A percentile compares a stretch with the other conserved stretches of the same genome.
Conservation (phyloP, 2,888 invertebrate species). For the Harpagoxenus sublaevis region DNA sequence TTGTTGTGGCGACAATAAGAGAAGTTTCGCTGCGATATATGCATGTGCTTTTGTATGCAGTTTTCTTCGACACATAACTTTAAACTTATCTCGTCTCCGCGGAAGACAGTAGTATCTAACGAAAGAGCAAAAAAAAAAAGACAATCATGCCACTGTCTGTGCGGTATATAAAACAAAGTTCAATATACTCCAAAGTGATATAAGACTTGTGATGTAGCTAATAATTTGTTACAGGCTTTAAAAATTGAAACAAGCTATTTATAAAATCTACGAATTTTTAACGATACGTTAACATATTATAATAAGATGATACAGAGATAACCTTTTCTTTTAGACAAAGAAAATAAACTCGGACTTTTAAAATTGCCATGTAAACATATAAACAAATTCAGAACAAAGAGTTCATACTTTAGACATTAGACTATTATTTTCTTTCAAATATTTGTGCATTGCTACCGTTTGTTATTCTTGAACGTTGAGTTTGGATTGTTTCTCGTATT, state of each 20-base stretch:
- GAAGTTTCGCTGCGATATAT: neutral
- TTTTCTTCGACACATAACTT: slow-evolving; percentile 4
- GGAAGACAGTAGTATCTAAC: slow-evolving; percentile 27
- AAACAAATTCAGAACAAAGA: neutral
- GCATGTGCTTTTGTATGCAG: neutral
- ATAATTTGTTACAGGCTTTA: neutral
- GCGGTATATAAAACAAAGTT: neutral
- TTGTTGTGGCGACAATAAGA: neutral
- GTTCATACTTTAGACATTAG: neutral
- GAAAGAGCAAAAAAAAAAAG: slow-evolving; percentile 20
- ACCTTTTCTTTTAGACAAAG: neutral
- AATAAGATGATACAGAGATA: neutral
- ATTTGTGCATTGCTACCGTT: neutral
- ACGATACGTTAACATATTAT: neutral
- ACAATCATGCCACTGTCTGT: neutral
- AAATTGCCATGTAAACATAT: neutral
- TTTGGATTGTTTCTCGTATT: neutral
- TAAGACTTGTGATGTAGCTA: neutral
- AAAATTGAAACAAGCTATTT: neutral
- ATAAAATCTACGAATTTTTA: neutral
- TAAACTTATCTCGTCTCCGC: slow-evolving; percentile 16
- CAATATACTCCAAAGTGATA: neutral
- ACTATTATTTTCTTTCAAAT: neutral
- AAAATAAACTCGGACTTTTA: neutral
- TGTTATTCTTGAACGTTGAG: neutral